These are phyloP conservation scores for Abscondita cerata DNA, from an alignment of 2,888 invertebrate species.

Conservation along the genomic window DNA sequence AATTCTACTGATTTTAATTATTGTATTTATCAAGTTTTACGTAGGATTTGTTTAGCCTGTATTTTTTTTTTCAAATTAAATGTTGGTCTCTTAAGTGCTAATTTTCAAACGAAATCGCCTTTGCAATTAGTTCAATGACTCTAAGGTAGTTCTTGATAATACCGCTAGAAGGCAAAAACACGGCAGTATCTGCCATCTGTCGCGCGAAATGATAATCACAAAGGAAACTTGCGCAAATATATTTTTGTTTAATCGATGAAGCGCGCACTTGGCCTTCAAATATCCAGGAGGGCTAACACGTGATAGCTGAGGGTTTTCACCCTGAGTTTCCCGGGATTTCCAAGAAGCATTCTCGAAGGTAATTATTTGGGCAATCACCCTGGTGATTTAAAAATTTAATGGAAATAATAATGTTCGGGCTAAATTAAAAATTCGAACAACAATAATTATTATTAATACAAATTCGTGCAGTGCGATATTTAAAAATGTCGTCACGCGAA, in stretches of 20 bases:
- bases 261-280: conserved; percentile 59
- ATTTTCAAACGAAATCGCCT: too few relatives aligned
- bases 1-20: too few relatives aligned
- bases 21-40: too few relatives aligned
- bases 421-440: conserved; percentile 24
- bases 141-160: background rate
- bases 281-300: conserved; percentile 42
- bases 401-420: too few relatives aligned
- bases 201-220: conserved; percentile 12
- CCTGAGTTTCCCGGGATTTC: conserved; percentile 50
- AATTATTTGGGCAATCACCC: conserved; percentile 33
- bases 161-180: conserved; percentile 13
- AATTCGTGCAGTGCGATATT: conserved; percentile 14
- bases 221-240: conserved; percentile 37
- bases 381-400: background rate
- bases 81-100: too few relatives aligned
- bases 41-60: too few relatives aligned
- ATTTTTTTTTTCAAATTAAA: too few relatives aligned
- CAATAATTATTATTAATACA: conserved; percentile 18
- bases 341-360: conserved; percentile 28
- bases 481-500: conserved; percentile 45
- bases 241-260: conserved; percentile 50
- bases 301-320: conserved; percentile 52
- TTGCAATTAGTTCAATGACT: too few relatives aligned
- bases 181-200: conserved; percentile 36